Evolutionary conservation across 2,888 invertebrate genomes (phyloP).

Genomic region (Trichopoda pennipes): DNA sequence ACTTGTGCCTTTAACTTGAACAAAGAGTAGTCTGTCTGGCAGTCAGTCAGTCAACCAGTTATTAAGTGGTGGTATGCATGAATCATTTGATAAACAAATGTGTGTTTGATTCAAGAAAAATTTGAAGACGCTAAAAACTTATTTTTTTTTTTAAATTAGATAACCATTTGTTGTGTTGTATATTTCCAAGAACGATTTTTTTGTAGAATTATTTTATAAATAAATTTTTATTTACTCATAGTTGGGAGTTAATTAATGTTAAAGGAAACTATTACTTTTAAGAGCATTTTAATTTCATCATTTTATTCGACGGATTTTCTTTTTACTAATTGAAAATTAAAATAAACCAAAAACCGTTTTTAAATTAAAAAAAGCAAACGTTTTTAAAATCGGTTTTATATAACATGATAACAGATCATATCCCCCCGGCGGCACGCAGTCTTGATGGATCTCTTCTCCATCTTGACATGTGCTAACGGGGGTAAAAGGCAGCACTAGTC

Average conservation of each 20-base stretch:
- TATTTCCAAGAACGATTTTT: constrained; percentile 47
- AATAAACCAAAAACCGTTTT: no score
- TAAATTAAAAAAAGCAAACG: no score
- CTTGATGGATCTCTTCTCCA: no score
- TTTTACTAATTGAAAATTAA: no score
- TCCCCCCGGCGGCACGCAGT: no score
- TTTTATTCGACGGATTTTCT: no score
- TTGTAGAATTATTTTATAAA: constrained; percentile 47
- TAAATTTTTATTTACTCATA: constrained; percentile 2
- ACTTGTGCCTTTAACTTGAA: background rate
- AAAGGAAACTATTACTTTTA: constrained; percentile 1
- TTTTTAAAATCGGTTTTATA: no score
- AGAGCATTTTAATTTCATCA: background rate
- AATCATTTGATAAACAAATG: constrained; percentile 55
- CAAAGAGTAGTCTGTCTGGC: constrained; percentile 15
- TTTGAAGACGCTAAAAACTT: constrained; percentile 23
- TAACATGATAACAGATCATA: no score
- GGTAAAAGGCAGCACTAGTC: no score
- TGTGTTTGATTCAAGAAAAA: constrained; percentile 46
- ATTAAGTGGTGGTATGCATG: constrained; percentile 35
- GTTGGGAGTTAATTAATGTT: background rate
- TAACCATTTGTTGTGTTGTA: constrained; percentile 12
- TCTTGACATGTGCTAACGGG: no score
- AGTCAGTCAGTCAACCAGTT: constrained; percentile 10
- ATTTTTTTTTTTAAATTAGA: constrained; percentile 5